A percentile compares a stretch with the other conserved stretches of the same genome.
Evolutionary conservation across 2,113 vertebrate genomes (phyloP).

Genomic region (Notarius lentiginosus): DNA sequence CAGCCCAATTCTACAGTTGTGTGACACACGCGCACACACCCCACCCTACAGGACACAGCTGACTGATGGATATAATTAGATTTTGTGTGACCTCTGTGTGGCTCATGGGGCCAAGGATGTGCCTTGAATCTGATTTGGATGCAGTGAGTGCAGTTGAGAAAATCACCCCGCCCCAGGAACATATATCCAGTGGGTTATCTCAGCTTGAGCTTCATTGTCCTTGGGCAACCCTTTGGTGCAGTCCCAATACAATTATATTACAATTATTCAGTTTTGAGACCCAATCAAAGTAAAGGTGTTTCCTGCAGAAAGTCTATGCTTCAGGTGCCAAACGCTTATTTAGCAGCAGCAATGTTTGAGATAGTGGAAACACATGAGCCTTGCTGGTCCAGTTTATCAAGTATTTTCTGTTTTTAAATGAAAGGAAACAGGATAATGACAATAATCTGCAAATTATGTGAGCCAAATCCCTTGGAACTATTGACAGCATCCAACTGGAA

Average conservation of each 20-base stretch:
- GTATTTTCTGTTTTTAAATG: background rate
- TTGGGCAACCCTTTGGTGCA: background rate
- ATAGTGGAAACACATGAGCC: background rate
- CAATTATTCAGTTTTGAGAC: background rate
- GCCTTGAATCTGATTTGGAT: background rate
- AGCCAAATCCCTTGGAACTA: background rate
- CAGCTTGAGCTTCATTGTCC: background rate
- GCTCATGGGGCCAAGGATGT: background rate
- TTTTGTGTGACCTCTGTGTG: background rate
- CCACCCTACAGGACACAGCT: background rate
- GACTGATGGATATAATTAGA: background rate
- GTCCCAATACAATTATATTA: background rate
- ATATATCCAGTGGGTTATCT: background rate
- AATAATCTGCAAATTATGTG: background rate
- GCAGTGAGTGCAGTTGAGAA: background rate
- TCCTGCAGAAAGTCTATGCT: background rate
- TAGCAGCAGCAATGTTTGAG: background rate
- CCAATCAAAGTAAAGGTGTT: background rate
- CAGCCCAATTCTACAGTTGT: background rate
- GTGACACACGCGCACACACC: background rate
- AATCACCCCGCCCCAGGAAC: no score
- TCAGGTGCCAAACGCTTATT: background rate
- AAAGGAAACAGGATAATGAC: background rate
- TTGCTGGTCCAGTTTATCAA: background rate
- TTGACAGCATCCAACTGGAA: background rate